A percentile compares a stretch with the other conserved stretches of the same genome.
phyloP scores from a whole-genome alignment of 2,113 vertebrate species.

The Neomonachus schauinslandi region DNA sequence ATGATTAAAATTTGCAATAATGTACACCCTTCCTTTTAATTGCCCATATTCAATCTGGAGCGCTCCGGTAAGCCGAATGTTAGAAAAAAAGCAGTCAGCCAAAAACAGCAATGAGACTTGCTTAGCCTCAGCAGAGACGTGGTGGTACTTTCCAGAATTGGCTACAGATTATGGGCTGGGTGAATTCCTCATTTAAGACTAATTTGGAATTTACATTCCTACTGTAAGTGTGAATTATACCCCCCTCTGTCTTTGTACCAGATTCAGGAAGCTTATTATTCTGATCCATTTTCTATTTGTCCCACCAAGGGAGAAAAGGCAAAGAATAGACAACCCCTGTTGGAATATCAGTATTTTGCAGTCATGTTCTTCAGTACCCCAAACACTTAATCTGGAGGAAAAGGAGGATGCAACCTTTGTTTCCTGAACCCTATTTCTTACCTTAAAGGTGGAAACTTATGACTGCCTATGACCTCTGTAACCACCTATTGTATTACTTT shows the following conservation, averaged over 20 bases:
- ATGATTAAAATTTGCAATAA: constrained; percentile 69
- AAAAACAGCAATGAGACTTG: background rate
- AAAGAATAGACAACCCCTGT: background rate
- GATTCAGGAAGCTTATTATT: constrained; percentile 30
- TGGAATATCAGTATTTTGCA: constrained; percentile 5
- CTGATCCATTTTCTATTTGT: constrained; percentile 38
- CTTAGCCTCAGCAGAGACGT: background rate
- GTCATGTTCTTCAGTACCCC: background rate
- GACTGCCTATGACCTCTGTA: background rate
- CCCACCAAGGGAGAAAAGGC: background rate
- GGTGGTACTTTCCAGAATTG: background rate
- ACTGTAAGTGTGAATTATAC: background rate
- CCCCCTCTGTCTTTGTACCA: background rate
- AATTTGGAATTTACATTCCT: background rate
- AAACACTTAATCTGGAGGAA: constrained; percentile 15
- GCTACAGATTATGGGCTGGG: background rate
- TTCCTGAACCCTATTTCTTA: background rate
- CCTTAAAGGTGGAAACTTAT: background rate
- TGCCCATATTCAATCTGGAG: constrained; percentile 61
- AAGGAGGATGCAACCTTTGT: background rate
- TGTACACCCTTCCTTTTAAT: constrained; percentile 30
- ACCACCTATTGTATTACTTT: background rate
- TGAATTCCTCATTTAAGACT: background rate
- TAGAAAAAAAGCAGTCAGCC: constrained; percentile 39
- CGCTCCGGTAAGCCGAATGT: background rate